phyloP scores from a whole-genome alignment of 2,888 invertebrate species.

The Helicoverpa assulta region DNA sequence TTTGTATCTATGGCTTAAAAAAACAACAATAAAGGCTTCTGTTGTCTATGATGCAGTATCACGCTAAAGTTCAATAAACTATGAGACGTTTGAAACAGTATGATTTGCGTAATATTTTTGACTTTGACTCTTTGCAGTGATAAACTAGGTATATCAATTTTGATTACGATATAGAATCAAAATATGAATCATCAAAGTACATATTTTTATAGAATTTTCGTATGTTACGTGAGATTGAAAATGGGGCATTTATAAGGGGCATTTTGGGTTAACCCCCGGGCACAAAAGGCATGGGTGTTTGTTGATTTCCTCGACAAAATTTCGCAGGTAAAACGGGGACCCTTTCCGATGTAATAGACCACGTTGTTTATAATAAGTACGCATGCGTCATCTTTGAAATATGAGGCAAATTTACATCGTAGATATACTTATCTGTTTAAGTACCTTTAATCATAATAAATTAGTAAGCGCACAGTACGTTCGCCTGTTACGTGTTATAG shows the following conservation, averaged over 20 bases:
- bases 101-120: constrained; percentile 1
- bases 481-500: not conserved
- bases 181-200: not conserved
- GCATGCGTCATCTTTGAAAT: constrained; percentile 12
- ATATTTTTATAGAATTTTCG: constrained; percentile 9
- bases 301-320: constrained; percentile 15
- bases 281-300: constrained; percentile 20
- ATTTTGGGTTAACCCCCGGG: constrained; percentile 5
- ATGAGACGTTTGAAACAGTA: constrained; percentile 4
- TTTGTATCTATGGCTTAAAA: constrained; percentile 24
- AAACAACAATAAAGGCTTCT: constrained; percentile 5
- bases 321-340: constrained; percentile 12
- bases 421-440: not conserved
- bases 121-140: not conserved
- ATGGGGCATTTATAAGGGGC: no score
- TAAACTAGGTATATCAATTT: constrained; percentile 11
- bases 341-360: constrained; percentile 30
- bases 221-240: not conserved
- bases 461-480: no score
- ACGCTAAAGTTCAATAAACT: constrained; percentile 50
- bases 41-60: constrained; percentile 30
- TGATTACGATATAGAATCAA: not conserved
- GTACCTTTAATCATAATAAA: no score
- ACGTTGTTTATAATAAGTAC: not conserved
- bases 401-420: not conserved